phyloP scores from a whole-genome alignment of 2,113 vertebrate species.

The Caracal caracal region DNA sequence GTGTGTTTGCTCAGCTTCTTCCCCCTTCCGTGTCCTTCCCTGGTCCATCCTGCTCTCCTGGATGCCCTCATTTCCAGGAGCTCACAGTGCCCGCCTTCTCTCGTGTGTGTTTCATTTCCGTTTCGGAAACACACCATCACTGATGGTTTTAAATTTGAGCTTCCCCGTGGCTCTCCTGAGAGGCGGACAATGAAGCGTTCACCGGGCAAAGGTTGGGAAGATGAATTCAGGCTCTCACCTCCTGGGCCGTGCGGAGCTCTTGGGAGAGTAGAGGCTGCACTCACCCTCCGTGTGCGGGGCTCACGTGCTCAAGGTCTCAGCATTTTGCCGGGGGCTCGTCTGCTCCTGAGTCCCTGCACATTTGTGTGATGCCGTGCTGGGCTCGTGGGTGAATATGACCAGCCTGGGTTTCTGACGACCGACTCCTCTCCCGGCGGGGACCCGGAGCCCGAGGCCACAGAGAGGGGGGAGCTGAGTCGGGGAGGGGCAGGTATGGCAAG shows the following conservation, averaged over 20 bases:
- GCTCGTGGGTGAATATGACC: too few species aligned
- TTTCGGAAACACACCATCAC: background rate
- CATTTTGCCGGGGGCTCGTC: rapidly evolving
- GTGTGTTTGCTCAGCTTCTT: background rate
- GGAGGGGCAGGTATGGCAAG: background rate
- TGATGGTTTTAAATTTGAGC: too few species aligned
- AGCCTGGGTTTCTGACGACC: background rate
- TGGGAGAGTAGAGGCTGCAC: background rate
- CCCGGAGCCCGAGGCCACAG: too few species aligned
- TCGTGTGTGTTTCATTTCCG: background rate
- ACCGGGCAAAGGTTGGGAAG: background rate
- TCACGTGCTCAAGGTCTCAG: rapidly evolving
- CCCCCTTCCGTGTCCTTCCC: rapidly evolving
- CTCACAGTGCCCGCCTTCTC: background rate
- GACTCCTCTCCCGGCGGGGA: rapidly evolving
- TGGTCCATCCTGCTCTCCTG: background rate
- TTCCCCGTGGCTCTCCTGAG: rapidly evolving
- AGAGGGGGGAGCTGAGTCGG: rapidly evolving
- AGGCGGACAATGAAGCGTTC: background rate
- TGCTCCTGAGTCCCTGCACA: too few species aligned
- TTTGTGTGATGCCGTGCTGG: too few species aligned
- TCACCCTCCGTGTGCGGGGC: rapidly evolving
- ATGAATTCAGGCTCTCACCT: rapidly evolving
- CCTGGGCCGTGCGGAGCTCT: background rate
- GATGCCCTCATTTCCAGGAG: rapidly evolving